These are phyloP conservation scores for Bovichtus variegatus DNA, from an alignment of 2,797 vertebrate genomes.

Conservation along the genomic window DNA sequence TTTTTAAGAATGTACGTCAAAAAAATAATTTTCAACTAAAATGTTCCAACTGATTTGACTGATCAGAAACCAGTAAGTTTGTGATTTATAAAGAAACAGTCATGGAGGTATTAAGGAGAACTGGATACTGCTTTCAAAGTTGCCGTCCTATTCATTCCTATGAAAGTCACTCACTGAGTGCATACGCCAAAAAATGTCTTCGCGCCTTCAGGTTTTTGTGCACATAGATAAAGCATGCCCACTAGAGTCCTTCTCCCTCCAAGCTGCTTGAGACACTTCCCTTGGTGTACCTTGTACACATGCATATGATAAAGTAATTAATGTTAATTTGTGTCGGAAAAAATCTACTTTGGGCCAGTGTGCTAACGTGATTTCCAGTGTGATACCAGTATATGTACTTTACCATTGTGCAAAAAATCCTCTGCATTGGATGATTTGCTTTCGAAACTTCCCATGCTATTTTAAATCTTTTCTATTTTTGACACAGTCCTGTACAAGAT, in stretches of 20 bases:
- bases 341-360: not conserved
- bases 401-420: not conserved
- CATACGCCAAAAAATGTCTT: not conserved
- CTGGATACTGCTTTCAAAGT: not conserved
- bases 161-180: not conserved
- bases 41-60: not conserved
- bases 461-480: not conserved
- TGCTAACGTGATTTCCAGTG: too few species aligned
- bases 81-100: too few species aligned
- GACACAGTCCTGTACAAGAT: not conserved
- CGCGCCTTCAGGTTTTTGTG: not conserved
- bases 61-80: too few species aligned
- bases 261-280: not conserved
- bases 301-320: not conserved
- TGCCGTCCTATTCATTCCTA: not conserved
- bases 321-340: not conserved
- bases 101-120: not conserved
- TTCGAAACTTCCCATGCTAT: not conserved
- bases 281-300: not conserved
- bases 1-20: not conserved
- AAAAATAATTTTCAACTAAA: not conserved
- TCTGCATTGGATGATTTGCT: not conserved
- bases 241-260: not conserved
- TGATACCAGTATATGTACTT: not conserved
- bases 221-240: not conserved